phyloP scores from a whole-genome alignment of 2,888 invertebrate genomes.

The Axea sp. region DNA sequence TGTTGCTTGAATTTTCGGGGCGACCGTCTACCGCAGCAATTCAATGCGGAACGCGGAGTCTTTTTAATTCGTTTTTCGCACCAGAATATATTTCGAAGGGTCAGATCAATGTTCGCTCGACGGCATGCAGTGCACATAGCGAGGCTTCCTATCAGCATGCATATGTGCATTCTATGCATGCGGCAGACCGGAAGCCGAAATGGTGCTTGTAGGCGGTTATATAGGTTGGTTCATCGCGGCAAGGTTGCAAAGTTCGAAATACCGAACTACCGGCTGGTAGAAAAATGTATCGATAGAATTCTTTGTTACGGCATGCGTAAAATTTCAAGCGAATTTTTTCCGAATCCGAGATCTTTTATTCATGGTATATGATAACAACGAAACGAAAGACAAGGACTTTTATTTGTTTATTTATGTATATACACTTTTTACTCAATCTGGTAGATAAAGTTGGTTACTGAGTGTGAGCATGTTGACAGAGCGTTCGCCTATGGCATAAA shows the following conservation, averaged over 20 bases:
- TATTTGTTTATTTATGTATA: constrained; percentile 27
- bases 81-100: constrained; percentile 50
- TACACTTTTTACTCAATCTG: constrained; percentile 12
- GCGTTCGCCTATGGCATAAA: no score
- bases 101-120: constrained; percentile 68
- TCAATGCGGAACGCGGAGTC: constrained; percentile 19
- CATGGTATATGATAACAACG: constrained; percentile 27
- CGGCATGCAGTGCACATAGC: constrained; percentile 53
- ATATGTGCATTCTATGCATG: constrained; percentile 70
- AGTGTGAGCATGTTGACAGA: no score
- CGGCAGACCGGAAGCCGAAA: constrained; percentile 69
- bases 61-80: constrained; percentile 51
- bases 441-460: constrained; percentile 16
- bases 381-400: constrained; percentile 21
- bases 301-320: constrained; percentile 56
- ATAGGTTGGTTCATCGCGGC: constrained; percentile 53
- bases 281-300: constrained; percentile 57
- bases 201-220: constrained; percentile 66
- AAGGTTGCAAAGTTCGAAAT: constrained; percentile 52
- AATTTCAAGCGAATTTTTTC: constrained; percentile 46
- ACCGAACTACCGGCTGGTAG: constrained; percentile 43
- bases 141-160: constrained; percentile 67
- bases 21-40: no score
- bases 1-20: background rate
- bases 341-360: constrained; percentile 46